phyloP scores from a whole-genome alignment of 2,888 invertebrate genomes.

The Drosophila mulleri region DNA sequence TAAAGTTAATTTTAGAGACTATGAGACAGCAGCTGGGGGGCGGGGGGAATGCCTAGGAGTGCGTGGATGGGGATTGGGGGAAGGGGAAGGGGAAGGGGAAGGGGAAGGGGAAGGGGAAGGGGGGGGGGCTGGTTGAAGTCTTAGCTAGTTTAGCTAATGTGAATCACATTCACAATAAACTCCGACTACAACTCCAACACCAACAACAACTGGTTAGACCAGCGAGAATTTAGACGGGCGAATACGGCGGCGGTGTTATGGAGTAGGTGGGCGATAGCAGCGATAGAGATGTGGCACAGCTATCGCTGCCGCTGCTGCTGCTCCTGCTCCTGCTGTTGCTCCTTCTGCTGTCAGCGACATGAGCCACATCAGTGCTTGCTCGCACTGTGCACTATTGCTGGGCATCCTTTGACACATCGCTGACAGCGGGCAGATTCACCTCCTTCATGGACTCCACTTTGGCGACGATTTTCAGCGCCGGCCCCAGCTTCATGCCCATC shows the following conservation, averaged over 20 bases:
- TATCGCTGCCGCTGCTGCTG: neutral
- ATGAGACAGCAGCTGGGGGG: slow-evolving; percentile 10
- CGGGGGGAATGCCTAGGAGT: neutral
- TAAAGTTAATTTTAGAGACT: slow-evolving; percentile 29
- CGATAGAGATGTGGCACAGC: slow-evolving; percentile 6
- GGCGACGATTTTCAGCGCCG: slow-evolving; percentile 97
- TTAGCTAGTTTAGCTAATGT: slow-evolving; percentile 4
- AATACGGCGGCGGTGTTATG: slow-evolving; percentile 59
- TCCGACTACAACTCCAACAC: neutral
- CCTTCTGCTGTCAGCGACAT: neutral
- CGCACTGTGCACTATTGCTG: slow-evolving; percentile 50
- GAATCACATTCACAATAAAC: slow-evolving; percentile 36
- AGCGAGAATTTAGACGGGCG: slow-evolving; percentile 40
- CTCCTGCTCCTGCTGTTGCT: neutral
- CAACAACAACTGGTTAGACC: slow-evolving; percentile 21
- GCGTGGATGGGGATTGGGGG: too few species aligned
- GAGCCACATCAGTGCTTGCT: neutral
- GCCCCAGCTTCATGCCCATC: slow-evolving; percentile 97
- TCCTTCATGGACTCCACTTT: slow-evolving; percentile 92
- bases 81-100: too few species aligned
- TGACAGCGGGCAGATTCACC: slow-evolving; percentile 58
- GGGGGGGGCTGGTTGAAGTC: neutral
- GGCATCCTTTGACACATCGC: slow-evolving; percentile 46
- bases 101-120: too few species aligned
- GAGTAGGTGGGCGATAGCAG: slow-evolving; percentile 51